Percentiles rank a stretch among this genome's conserved stretches.
phyloP scores from a whole-genome alignment of 2,113 vertebrate genomes.

The Barbus barbus region DNA sequence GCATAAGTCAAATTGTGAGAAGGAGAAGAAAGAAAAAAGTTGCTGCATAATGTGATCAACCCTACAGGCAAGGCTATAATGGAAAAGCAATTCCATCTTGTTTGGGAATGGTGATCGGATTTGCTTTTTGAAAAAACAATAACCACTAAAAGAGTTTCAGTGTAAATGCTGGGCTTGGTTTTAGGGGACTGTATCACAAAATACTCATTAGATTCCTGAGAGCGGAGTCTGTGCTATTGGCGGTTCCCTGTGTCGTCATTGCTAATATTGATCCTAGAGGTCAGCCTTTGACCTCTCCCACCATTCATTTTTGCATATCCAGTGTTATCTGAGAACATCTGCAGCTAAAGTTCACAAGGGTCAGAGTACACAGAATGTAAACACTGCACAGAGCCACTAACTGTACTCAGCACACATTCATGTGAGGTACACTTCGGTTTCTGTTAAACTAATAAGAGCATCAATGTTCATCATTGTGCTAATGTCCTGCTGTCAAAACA shows the following conservation, averaged over 20 bases:
- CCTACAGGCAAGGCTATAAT: not conserved
- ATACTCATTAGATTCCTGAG: not conserved
- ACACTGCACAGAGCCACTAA: slow-evolving; percentile 35
- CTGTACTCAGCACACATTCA: not conserved
- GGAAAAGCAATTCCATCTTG: not conserved
- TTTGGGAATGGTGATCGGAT: not conserved
- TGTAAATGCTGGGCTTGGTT: not conserved
- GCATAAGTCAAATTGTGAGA: slow-evolving; percentile 45
- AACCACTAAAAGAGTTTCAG: not conserved
- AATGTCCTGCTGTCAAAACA: not conserved
- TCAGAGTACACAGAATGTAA: slow-evolving; percentile 50
- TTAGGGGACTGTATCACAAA: not conserved
- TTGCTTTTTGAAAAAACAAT: not conserved
- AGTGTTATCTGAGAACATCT: slow-evolving; percentile 54
- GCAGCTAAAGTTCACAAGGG: slow-evolving; percentile 38
- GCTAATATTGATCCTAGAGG: slow-evolving; percentile 23
- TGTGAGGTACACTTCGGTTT: not conserved
- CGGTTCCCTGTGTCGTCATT: not conserved
- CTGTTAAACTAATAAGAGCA: not conserved
- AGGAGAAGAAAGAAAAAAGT: not conserved
- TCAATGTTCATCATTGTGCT: not conserved
- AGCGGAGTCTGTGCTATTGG: not conserved
- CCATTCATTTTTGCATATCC: not conserved
- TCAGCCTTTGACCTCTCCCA: slow-evolving; percentile 23
- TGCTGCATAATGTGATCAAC: not conserved